phyloP scores from a whole-genome alignment of 1,140 invertebrate species.

The Drosophila albomicans region DNA sequence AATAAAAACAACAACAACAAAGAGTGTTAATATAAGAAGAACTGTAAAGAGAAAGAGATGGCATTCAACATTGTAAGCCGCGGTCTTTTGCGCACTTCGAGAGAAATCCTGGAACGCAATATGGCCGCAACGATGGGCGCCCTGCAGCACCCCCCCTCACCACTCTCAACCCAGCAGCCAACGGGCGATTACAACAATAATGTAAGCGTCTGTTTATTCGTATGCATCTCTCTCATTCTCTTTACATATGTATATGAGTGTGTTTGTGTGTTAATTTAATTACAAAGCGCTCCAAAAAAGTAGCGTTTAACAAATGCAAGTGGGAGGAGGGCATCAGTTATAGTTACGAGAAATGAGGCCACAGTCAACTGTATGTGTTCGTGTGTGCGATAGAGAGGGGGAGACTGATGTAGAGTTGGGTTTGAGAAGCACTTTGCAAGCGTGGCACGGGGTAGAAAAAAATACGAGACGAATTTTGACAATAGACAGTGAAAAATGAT shows the following conservation, averaged over 20 bases:
- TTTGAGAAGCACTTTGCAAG: constrained; percentile 33
- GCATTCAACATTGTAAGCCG: constrained; percentile 79
- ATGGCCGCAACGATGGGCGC: constrained; percentile 74
- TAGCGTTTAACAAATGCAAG: constrained; percentile 29
- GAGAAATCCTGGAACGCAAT: constrained; percentile 83
- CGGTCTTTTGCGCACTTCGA: constrained; percentile 79
- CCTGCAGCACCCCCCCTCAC: constrained; percentile 55
- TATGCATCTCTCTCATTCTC: not conserved
- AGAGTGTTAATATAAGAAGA: constrained; percentile 39
- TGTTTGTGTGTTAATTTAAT: constrained; percentile 59
- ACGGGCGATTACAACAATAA: constrained; percentile 66
- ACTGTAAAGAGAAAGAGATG: constrained; percentile 51
- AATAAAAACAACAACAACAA: constrained; percentile 31
- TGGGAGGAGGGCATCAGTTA: constrained; percentile 15
- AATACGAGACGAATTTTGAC: not conserved
- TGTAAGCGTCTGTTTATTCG: constrained; percentile 58
- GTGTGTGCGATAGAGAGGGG: constrained; percentile 6
- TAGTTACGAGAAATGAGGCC: constrained; percentile 36
- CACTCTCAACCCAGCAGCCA: constrained; percentile 28
- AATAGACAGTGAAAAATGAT: not conserved
- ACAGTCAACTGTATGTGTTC: not conserved
- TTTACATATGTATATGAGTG: constrained; percentile 8
- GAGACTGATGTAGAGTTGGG: constrained; percentile 1
- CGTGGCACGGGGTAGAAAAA: not conserved
- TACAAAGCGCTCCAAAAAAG: constrained; percentile 28